Evolutionary conservation across 2,888 invertebrate species (phyloP).

Genomic region (Tolmerus cingulatus): DNA sequence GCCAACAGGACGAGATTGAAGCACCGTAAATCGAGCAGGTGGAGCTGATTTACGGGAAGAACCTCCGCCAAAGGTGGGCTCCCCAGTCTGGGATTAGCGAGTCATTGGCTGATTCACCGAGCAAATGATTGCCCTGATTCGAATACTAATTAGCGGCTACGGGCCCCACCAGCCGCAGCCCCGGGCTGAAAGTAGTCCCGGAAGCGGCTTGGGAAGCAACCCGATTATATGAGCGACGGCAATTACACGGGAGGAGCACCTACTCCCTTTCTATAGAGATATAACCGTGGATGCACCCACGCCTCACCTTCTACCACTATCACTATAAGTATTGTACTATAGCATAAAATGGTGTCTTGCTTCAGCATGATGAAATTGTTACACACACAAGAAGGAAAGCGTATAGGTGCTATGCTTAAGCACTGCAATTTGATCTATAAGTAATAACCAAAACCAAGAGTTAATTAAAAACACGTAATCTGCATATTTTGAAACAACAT

Average conservation of each 20-base stretch:
- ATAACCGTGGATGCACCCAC: not conserved
- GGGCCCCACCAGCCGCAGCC: not conserved
- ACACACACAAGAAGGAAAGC: too few species aligned
- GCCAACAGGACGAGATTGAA: not conserved
- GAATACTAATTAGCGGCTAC: not conserved
- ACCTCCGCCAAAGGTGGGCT: not conserved
- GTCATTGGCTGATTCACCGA: not conserved
- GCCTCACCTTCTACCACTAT: not conserved
- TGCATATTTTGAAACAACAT: too few species aligned
- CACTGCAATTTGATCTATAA: too few species aligned
- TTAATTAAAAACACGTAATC: too few species aligned
- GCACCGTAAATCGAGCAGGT: not conserved
- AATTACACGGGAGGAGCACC: not conserved
- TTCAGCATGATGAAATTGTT: not conserved
- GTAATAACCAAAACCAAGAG: too few species aligned
- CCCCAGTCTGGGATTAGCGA: not conserved
- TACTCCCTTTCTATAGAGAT: not conserved
- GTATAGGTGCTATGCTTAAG: too few species aligned
- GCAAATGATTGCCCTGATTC: not conserved
- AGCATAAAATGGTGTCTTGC: too few species aligned
- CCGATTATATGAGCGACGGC: not conserved
- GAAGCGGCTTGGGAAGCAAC: not conserved
- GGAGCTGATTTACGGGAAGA: not conserved
- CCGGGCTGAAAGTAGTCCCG: not conserved
- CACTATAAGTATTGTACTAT: too few species aligned